phyloP scores from a whole-genome alignment of 2,888 invertebrate genomes.

The Temnothorax rugatulus region DNA sequence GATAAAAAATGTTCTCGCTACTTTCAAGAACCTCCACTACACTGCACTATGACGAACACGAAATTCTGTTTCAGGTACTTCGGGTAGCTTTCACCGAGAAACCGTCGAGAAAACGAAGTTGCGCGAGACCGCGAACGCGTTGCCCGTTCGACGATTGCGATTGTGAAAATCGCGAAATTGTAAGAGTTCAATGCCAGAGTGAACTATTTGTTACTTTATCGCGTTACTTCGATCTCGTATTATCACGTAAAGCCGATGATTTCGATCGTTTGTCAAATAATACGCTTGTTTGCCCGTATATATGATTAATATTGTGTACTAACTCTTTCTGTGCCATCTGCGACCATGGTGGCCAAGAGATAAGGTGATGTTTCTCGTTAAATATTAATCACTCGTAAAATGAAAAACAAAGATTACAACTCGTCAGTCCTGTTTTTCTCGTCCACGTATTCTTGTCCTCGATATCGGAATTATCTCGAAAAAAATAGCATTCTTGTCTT shows the following conservation, averaged over 20 bases:
- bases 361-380: not conserved
- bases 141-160: too few relatives aligned
- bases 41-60: not conserved
- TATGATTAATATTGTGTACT: not conserved
- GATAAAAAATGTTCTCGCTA: not conserved
- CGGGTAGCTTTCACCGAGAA: not conserved
- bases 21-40: not conserved
- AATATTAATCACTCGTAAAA: slow-evolving; percentile 1
- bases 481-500: not conserved
- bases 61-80: slow-evolving; percentile 12
- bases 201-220: slow-evolving; percentile 12
- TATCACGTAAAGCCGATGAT: not conserved
- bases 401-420: not conserved
- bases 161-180: not conserved
- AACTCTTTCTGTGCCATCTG: not conserved
- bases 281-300: not conserved
- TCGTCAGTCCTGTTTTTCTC: slow-evolving; percentile 1
- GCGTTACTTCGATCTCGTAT: not conserved
- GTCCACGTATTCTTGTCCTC: too few relatives aligned
- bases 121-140: not conserved
- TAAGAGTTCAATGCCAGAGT: slow-evolving; percentile 15
- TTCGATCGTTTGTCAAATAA: not conserved
- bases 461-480: not conserved
- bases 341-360: not conserved
- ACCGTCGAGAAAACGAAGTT: not conserved